These are phyloP conservation scores for Sisyra terminalis DNA, from an alignment of 2,888 invertebrate genomes.

Conservation along the genomic window DNA sequence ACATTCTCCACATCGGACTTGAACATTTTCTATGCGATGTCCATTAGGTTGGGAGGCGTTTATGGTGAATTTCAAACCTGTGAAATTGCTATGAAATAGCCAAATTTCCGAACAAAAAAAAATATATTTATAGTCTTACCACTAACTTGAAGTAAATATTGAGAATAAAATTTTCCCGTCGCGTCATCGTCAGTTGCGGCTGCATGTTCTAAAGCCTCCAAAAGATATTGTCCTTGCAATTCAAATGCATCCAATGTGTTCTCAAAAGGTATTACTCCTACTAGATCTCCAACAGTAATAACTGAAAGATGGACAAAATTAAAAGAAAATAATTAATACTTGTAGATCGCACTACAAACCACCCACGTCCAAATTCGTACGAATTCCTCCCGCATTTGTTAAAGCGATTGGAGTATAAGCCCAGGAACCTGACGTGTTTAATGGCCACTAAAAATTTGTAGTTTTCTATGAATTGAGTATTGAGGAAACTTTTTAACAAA, in stretches of 20 bases:
- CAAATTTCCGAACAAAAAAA: no score
- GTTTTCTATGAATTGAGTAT: background rate
- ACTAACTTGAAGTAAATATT: slow-evolving; percentile 42
- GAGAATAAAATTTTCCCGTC: slow-evolving; percentile 24
- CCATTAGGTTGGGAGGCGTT: slow-evolving; percentile 41
- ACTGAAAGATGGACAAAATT: slow-evolving; percentile 27
- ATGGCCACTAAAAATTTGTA: background rate
- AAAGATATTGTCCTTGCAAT: slow-evolving; percentile 45
- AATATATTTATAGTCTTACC: slow-evolving; percentile 26
- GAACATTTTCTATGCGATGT: slow-evolving; percentile 36
- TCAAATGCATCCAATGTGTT: slow-evolving; percentile 57
- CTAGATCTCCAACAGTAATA: slow-evolving; percentile 49
- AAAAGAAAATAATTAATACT: background rate
- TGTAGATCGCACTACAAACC: slow-evolving; percentile 23
- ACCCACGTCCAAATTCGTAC: slow-evolving; percentile 47
- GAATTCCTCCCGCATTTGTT: slow-evolving; percentile 50
- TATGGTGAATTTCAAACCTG: slow-evolving; percentile 42
- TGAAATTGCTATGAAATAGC: background rate
- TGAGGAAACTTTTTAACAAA: no score
- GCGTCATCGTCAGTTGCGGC: slow-evolving; percentile 25
- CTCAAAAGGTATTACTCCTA: slow-evolving; percentile 58
- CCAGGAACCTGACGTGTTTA: slow-evolving; percentile 30
- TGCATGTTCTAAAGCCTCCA: slow-evolving; percentile 42
- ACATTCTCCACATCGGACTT: slow-evolving; percentile 45
- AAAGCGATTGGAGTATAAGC: slow-evolving; percentile 48